Base-by-base conservation (phyloP, 2,888 invertebrate species). In the Eucera pruinosa region DNA sequence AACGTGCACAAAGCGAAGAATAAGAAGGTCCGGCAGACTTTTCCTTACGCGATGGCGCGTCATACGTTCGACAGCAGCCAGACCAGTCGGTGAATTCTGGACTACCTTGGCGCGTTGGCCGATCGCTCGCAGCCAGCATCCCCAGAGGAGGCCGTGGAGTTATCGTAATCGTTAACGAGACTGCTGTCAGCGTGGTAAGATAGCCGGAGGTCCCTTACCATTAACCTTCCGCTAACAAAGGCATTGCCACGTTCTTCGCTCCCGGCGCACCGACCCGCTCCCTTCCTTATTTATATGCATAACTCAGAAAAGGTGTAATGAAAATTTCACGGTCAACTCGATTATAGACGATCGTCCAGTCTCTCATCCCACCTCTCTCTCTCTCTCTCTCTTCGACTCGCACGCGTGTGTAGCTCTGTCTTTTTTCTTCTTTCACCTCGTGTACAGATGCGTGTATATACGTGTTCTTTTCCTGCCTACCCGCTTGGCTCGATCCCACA, bases 241-340 rank as follows among this genome's bases (percentile, higher is more conserved):
- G 89, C 88, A 89, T 89, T 88, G 89, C 89, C 89, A 89, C 88
- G 88, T 89, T 86, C 88, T 87, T 80, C 86, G 86, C 87, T 87
- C 86, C 83, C 84, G 86, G 85, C 85, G 71, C 66, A 78, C 84
- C 81, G 74, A 75, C 76, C 78, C 78, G 77, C 82, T 76, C 82
- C 81, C 87, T 88, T 86, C 86, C 90, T 91, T 90, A 90, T 90
- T 91, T 90, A 90, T 90, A 91, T 91, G 90, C 90, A 90, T 90
- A 90, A 91, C 90, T 89, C 87, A 85, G 88, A 83, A 88, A 89
- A 91, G 87, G 91, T 89, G 89, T 91, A 90, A 89, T 89, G 88
- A 89, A 89, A 90, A 88, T 89, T 91, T 90, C 89, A 90, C 90
- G 89, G 88, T 83, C 85, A 85, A 83, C 85, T 85, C 85, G 85